Evolutionary conservation across 2,113 vertebrate species (phyloP).

Genomic region (Acrocephalus kingi): DNA sequence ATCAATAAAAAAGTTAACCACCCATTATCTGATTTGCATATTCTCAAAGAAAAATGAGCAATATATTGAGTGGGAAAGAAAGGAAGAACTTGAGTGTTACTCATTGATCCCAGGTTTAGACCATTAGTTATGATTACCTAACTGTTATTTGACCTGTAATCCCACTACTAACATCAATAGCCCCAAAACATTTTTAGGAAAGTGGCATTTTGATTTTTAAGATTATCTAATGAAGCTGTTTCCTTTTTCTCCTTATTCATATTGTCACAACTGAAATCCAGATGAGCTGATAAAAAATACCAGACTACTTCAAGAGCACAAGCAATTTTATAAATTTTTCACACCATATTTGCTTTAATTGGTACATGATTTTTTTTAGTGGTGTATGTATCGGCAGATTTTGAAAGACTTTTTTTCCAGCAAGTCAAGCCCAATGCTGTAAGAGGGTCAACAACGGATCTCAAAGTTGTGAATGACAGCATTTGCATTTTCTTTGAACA

Average conservation of each 20-base stretch:
- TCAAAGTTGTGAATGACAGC: neutral
- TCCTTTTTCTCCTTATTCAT: neutral
- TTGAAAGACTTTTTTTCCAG: neutral
- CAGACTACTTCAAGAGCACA: neutral
- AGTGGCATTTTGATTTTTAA: neutral
- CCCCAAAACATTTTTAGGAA: neutral
- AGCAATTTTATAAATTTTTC: neutral
- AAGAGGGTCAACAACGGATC: neutral
- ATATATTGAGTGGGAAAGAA: neutral
- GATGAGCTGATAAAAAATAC: neutral
- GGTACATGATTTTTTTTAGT: neutral
- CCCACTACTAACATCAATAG: neutral
- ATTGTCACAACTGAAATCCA: neutral
- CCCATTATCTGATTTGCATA: neutral
- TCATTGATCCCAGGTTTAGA: neutral
- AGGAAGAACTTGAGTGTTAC: neutral
- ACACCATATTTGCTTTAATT: neutral
- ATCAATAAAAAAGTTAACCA: neutral
- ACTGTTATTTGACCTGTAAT: neutral
- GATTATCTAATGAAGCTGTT: neutral
- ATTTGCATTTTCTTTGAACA: neutral
- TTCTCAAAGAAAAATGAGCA: neutral
- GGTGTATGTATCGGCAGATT: neutral
- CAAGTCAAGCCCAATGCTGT: neutral
- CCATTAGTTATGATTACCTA: neutral